Percentiles rank a stretch among this genome's conserved stretches.
Conservation (phyloP, 2,797 vertebrate genomes). For the Nyctalus aviator region DNA sequence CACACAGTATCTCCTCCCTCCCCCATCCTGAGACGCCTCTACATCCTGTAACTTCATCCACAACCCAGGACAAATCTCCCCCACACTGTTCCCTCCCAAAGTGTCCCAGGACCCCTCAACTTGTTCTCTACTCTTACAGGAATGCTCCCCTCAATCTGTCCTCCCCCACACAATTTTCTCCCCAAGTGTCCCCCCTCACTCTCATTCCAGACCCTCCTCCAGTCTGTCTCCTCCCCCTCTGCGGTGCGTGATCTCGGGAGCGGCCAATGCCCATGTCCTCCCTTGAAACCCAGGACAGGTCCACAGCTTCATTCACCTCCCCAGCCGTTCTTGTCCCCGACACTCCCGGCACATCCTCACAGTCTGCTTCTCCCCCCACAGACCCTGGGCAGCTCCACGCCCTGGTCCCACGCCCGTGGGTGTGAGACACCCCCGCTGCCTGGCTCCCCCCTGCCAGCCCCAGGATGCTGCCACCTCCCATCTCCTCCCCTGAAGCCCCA, state of each 20-base stretch:
- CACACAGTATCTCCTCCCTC: not conserved
- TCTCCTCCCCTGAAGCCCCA: not conserved
- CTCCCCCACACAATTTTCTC: slow-evolving; percentile 37
- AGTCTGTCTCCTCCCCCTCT: not conserved
- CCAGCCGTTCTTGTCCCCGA: not conserved
- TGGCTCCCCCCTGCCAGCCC: not conserved
- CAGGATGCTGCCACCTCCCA: not conserved
- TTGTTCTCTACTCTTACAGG: not conserved
- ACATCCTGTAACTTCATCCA: not conserved
- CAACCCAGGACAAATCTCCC: slow-evolving; percentile 39
- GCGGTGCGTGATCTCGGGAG: not conserved
- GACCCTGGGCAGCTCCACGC: slow-evolving; percentile 29
- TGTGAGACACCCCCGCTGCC: not conserved
- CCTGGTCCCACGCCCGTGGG: not conserved
- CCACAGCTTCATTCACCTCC: not conserved
- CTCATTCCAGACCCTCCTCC: not conserved
- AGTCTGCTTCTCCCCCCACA: not conserved
- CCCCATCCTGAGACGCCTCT: not conserved
- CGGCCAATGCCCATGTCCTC: not conserved
- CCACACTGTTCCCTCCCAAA: slow-evolving; percentile 58
- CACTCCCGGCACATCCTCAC: not conserved
- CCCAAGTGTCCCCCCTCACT: not conserved
- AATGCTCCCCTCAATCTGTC: slow-evolving; percentile 8
- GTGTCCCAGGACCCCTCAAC: slow-evolving; percentile 55
- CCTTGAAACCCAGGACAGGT: not conserved